Conservation (phyloP, 1,140 invertebrate species). For the Psilanteris sp. region DNA sequence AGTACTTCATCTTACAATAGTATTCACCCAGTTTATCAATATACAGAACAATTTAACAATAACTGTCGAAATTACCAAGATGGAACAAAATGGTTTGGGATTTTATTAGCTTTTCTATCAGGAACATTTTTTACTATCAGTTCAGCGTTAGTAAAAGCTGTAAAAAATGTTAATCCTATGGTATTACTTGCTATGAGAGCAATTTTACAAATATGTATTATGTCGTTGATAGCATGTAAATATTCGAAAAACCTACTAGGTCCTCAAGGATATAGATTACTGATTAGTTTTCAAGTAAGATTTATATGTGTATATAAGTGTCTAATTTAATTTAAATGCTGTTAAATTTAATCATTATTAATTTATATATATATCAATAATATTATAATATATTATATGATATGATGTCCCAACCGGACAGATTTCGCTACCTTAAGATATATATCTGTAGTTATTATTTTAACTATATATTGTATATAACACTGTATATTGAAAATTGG, state of each 20-base stretch:
- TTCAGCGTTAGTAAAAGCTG: constrained; percentile 78
- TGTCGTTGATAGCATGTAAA: constrained; percentile 70
- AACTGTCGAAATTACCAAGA: constrained; percentile 73
- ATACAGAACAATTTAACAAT: constrained; percentile 74
- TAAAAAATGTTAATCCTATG: constrained; percentile 79
- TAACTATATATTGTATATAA: no score
- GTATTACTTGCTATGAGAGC: constrained; percentile 77
- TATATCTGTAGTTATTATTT: no score
- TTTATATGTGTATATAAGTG: no score
- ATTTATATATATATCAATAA: no score
- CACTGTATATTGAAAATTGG: no score
- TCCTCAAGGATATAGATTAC: constrained; percentile 74
- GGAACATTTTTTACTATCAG: constrained; percentile 80
- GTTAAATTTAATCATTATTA: no score
- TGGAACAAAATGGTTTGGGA: constrained; percentile 77
- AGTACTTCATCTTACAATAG: constrained; percentile 74
- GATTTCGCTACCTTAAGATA: no score
- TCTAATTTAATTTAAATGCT: no score
- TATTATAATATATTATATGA: no score
- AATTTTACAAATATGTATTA: constrained; percentile 76
- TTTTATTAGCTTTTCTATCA: constrained; percentile 79
- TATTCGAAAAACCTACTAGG: constrained; percentile 73
- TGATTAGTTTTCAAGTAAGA: constrained; percentile 78
- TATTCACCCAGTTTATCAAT: constrained; percentile 73
- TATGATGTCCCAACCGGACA: no score